Conservation (phyloP, 2,113 vertebrate genomes). For the Chunga burmeisteri region DNA sequence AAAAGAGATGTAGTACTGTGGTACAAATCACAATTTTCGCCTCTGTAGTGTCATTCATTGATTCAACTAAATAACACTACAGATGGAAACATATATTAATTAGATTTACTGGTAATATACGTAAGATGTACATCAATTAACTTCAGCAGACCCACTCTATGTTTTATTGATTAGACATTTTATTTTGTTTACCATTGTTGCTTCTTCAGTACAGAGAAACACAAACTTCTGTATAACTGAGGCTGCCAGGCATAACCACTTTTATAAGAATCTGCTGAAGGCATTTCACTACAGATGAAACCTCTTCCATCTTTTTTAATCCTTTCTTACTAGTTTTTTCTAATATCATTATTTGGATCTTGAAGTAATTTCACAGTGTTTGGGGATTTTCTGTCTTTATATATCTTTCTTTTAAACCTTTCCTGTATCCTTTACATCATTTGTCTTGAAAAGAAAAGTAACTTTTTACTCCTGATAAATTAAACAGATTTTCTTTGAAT, state of each 20-base stretch:
- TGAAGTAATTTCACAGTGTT: neutral
- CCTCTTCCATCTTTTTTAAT: neutral
- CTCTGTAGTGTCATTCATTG: neutral
- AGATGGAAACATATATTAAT: neutral
- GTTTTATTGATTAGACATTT: neutral
- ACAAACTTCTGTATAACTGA: neutral
- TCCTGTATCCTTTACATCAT: neutral
- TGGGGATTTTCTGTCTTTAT: neutral
- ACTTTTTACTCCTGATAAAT: neutral
- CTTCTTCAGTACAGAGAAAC: neutral
- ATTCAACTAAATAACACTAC: neutral
- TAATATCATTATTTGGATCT: neutral
- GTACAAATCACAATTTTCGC: neutral
- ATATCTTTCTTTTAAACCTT: neutral
- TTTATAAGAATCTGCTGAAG: neutral
- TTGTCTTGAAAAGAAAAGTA: neutral
- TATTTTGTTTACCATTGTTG: neutral
- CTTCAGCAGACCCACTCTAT: neutral
- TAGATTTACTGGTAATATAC: neutral
- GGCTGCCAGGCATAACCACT: neutral
- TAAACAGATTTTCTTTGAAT: neutral
- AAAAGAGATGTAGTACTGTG: neutral
- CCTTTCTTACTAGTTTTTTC: neutral
- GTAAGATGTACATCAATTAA: neutral
- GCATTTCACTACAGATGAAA: neutral